phyloP scores from a whole-genome alignment of 2,888 invertebrate genomes.

The Cheilosia grossa region DNA sequence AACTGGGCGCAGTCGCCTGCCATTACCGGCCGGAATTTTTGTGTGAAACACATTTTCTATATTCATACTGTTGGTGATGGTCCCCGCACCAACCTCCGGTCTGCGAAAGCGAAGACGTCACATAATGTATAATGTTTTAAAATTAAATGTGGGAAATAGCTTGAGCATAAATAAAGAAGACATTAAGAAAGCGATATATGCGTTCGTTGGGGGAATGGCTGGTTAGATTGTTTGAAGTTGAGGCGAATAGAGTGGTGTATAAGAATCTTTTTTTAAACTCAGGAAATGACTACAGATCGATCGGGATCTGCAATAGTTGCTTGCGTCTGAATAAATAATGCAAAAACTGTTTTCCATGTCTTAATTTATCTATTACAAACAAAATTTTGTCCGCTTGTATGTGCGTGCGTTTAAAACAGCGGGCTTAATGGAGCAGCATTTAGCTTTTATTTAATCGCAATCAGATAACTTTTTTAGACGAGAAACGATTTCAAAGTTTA shows the following conservation, averaged over 20 bases:
- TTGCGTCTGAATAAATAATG: no score
- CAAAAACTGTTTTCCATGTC: no score
- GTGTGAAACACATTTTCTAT: slow-evolving; percentile 21
- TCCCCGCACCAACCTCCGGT: not conserved
- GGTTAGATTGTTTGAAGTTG: not conserved
- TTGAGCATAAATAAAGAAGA: slow-evolving; percentile 1
- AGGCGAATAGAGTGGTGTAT: not conserved
- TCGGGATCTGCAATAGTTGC: no score
- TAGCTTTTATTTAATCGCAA: not conserved
- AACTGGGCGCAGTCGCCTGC: slow-evolving; percentile 47
- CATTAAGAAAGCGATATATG: slow-evolving; percentile 5
- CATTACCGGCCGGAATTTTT: slow-evolving; percentile 22
- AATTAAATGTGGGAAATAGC: slow-evolving; percentile 47
- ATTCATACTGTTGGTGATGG: slow-evolving; percentile 4
- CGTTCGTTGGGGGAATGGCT: slow-evolving; percentile 3
- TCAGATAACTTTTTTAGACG: not conserved
- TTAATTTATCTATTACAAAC: no score
- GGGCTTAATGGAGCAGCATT: not conserved
- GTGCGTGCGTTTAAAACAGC: no score
- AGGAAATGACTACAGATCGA: no score
- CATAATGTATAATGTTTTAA: slow-evolving; percentile 30
- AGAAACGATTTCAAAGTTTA: no score
- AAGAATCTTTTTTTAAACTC: no score
- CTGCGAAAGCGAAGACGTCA: slow-evolving; percentile 27
- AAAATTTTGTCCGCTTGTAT: no score